Conservation (phyloP, 35 echinoderm and acorn worm species). For the Stichopus chloronotus region DNA sequence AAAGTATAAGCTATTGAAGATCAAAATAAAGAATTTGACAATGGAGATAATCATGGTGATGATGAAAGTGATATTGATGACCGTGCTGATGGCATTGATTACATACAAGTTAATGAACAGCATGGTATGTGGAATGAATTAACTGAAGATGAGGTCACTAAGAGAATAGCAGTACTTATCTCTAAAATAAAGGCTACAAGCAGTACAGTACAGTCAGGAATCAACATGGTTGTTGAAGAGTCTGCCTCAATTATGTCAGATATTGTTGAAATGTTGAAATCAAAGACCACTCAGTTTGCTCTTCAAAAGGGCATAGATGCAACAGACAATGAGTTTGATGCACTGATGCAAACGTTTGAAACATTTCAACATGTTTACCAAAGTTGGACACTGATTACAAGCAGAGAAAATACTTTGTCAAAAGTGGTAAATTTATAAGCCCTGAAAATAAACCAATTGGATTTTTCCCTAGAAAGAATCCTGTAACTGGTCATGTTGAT, state of each 20-base stretch:
- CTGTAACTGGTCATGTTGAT: constrained; percentile 7
- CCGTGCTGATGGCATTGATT: not conserved
- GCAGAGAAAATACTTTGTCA: constrained; percentile 14
- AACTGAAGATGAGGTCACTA: not conserved
- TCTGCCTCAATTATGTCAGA: not conserved
- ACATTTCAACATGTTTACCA: not conserved
- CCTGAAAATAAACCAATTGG: constrained; percentile 17
- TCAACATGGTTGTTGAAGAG: constrained; percentile 48
- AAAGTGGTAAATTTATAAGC: not conserved
- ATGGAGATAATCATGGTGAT: not conserved
- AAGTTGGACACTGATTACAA: not conserved
- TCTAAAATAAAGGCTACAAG: constrained; percentile 37
- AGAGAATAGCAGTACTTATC: not conserved
- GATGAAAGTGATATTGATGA: not conserved
- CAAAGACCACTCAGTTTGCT: not conserved
- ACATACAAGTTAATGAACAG: not conserved
- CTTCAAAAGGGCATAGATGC: not conserved
- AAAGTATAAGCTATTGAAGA: not conserved
- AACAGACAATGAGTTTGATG: not conserved
- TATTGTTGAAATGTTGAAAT: not conserved
- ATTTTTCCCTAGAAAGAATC: constrained; percentile 19
- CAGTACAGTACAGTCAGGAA: constrained; percentile 39
- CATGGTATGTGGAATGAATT: constrained; percentile 1
- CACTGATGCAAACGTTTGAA: constrained; percentile 3
- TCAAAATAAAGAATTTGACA: not conserved